Base-by-base conservation (phyloP, 2,888 invertebrate genomes). In the Lordiphosa andalusiaca region DNA sequence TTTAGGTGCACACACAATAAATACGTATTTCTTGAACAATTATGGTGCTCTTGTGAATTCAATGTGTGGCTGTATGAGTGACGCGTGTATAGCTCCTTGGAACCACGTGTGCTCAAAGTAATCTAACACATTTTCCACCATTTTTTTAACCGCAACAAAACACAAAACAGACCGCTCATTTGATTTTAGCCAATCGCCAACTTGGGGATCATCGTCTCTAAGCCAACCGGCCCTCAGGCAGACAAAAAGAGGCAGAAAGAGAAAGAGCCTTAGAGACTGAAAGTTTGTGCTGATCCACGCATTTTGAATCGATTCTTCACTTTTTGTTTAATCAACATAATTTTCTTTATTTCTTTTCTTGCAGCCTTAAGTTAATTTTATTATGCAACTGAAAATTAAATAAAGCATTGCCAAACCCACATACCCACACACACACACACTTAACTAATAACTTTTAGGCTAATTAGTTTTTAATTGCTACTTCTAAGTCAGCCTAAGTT, bases 401-500 rank as follows among this genome's bases (percentile, higher is more conserved):
- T 40, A 53, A 13, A 36, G 30, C 46, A 47, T 25, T 47, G 37
- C 40, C 42, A 40, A 49, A 48, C 42, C 25, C 25, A 25, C 25
- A 25, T 25, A 25, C 6, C 56, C 16, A 35, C 44, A 56, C 30
- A 23, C 36, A 23, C 36, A 55, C 30, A 39, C 38, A 44, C 33
- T 53, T 63, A 53, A 52, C 56, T 53, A 69, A 44, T 65, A 70
- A 70, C 69, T 47, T 36, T 35, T 76, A 69, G 52, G 7, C 19
- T 75, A 76, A 75, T 44, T 80, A 76, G 65, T 4, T 0, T 30
- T 40, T 58, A 82, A 51, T 50, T 59, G 37, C 30, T 66, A 67
- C 21, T 48, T 21, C n/a, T 74, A 77, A 77, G 70, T 68, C 52
- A 78, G 63, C 7, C 47, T 78, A 78, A 82, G 78, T 68, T 77